phyloP scores from a whole-genome alignment of 2,113 vertebrate genomes.

The Nansenia antarctica region DNA sequence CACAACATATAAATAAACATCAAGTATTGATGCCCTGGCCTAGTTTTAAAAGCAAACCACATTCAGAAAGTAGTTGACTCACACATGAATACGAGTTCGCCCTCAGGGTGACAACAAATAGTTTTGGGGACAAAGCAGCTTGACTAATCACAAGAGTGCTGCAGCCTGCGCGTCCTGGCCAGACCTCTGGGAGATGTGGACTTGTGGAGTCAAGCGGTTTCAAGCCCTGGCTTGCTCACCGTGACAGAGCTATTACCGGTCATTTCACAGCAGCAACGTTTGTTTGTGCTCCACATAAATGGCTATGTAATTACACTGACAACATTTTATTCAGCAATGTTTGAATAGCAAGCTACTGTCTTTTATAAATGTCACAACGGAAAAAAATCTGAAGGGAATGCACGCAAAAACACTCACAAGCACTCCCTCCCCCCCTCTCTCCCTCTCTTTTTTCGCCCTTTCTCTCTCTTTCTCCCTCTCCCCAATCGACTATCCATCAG shows the following conservation, averaged over 20 bases:
- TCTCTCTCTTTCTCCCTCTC: constrained; percentile 19
- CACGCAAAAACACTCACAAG: not conserved
- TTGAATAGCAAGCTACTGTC: constrained; percentile 44
- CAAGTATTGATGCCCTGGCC: constrained; percentile 6
- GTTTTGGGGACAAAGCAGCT: constrained; percentile 53
- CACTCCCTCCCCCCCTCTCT: not conserved
- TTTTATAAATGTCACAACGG: constrained; percentile 48
- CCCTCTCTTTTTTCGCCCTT: constrained; percentile 13
- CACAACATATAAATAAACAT: not conserved
- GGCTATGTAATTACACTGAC: constrained; percentile 55
- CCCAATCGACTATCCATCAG: constrained; percentile 10
- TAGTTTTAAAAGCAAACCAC: constrained; percentile 45
- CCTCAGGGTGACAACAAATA: constrained; percentile 55
- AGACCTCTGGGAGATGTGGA: constrained; percentile 59
- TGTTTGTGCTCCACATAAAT: constrained; percentile 60
- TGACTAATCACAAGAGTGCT: constrained; percentile 60
- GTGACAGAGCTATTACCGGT: constrained; percentile 65
- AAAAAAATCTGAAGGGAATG: constrained; percentile 26
- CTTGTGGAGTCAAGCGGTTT: constrained; percentile 70
- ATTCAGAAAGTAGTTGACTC: constrained; percentile 48
- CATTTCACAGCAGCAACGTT: constrained; percentile 61
- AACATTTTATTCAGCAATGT: constrained; percentile 47
- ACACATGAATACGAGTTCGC: constrained; percentile 58
- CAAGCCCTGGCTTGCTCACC: constrained; percentile 58
- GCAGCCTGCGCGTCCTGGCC: constrained; percentile 53